A percentile compares a stretch with the other conserved stretches of the same genome.
Conservation (phyloP, 1,140 invertebrate species). For the Drosophila pruinosa region DNA sequence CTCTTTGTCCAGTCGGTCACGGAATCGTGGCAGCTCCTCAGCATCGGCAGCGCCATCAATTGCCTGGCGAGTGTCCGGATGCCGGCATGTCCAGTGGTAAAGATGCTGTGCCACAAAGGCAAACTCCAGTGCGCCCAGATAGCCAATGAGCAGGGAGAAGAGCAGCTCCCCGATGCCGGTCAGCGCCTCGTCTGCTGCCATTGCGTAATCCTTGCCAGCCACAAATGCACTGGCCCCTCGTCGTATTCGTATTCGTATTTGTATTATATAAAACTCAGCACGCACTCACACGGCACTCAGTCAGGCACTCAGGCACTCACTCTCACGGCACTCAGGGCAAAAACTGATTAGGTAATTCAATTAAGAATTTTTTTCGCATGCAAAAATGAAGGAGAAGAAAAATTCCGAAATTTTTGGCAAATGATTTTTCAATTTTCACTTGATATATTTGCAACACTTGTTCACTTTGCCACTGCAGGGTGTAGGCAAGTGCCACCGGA, state of each 20-base stretch:
- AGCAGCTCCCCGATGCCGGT: slow-evolving; percentile 83
- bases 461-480: too few relatives aligned
- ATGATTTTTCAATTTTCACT: slow-evolving; percentile 24
- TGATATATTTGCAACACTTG: background rate
- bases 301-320: background rate
- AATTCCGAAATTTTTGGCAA: slow-evolving; percentile 4
- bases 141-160: slow-evolving; percentile 88
- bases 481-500: background rate
- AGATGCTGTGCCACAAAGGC: slow-evolving; percentile 81
- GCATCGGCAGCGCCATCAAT: slow-evolving; percentile 41
- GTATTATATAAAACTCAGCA: slow-evolving; percentile 64
- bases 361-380: slow-evolving; percentile 28
- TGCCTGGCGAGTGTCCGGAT: slow-evolving; percentile 22
- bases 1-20: slow-evolving; percentile 57
- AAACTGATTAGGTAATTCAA: slow-evolving; percentile 73
- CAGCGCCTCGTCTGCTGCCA: slow-evolving; percentile 59
- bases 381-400: background rate
- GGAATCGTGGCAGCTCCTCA: slow-evolving; percentile 53
- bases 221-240: slow-evolving; percentile 40
- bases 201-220: slow-evolving; percentile 63
- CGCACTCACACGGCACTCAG: slow-evolving; percentile 47
- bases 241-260: background rate
- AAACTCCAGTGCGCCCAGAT: slow-evolving; percentile 88
- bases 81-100: slow-evolving; percentile 66
- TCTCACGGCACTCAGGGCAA: slow-evolving; percentile 26